Evolutionary conservation across 2,888 invertebrate genomes (phyloP).

Genomic region (Theretra japonica): DNA sequence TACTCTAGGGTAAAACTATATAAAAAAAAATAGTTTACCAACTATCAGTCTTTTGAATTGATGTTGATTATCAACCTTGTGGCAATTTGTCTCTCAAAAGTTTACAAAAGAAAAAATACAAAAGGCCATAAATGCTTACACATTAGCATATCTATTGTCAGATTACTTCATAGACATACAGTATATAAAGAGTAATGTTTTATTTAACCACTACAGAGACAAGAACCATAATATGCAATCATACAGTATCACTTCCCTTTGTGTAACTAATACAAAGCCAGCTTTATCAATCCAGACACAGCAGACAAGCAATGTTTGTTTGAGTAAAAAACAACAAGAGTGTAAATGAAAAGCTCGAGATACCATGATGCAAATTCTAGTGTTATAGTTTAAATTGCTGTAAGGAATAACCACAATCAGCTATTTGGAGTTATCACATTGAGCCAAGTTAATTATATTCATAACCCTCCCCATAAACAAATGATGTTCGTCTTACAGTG

Average conservation of each 20-base stretch:
- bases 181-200: constrained; percentile 37
- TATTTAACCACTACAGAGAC: constrained; percentile 29
- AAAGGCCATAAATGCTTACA: constrained; percentile 46
- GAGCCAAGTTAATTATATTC: no score
- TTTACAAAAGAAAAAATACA: constrained; percentile 71
- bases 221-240: neutral
- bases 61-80: constrained; percentile 83
- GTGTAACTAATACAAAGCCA: constrained; percentile 38
- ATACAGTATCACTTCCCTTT: neutral
- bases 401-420: no score
- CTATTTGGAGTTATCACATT: no score
- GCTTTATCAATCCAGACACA: neutral
- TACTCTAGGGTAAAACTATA: constrained; percentile 84
- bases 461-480: neutral
- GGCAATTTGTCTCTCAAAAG: constrained; percentile 82
- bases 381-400: no score
- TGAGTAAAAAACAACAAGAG: neutral
- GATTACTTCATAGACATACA: constrained; percentile 44
- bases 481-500: neutral
- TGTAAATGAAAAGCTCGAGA: no score
- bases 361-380: no score
- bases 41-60: constrained; percentile 86
- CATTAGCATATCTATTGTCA: constrained; percentile 70
- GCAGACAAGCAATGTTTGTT: neutral
- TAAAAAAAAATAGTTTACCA: constrained; percentile 81